Evolutionary conservation across 2,797 vertebrate species (phyloP).

Genomic region (Phyllotis vaccarum): DNA sequence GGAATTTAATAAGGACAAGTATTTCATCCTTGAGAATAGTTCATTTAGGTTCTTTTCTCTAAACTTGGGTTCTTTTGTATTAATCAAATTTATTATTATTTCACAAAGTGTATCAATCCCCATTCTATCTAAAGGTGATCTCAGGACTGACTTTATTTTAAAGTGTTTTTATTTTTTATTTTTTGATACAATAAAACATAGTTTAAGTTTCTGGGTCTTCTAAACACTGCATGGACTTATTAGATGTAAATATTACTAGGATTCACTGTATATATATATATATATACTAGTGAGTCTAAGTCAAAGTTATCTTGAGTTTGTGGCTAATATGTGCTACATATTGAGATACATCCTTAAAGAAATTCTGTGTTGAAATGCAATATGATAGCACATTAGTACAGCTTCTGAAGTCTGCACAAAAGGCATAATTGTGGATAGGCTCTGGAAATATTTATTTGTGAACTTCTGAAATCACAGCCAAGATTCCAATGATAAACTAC

Average conservation of each 20-base stretch:
- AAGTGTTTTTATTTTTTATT: background rate
- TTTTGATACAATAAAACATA: background rate
- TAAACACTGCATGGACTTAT: background rate
- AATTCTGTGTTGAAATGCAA: background rate
- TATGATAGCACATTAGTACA: background rate
- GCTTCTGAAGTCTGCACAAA: background rate
- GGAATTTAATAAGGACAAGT: background rate
- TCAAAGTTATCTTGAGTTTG: background rate
- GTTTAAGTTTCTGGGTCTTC: background rate
- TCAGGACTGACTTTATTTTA: background rate
- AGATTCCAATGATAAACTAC: background rate
- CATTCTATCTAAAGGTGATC: background rate
- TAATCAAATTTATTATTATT: background rate
- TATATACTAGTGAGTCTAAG: too few relatives aligned
- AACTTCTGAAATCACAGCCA: background rate
- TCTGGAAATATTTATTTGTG: background rate
- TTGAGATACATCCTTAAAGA: background rate
- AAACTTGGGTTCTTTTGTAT: background rate
- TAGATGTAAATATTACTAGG: background rate
- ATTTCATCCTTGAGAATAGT: background rate
- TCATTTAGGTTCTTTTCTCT: background rate
- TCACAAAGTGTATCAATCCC: background rate
- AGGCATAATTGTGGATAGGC: background rate
- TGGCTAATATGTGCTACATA: background rate
- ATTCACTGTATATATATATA: background rate